Evolutionary conservation across 2,888 invertebrate genomes (phyloP), one percentile per base, ranked within the genome.

Genomic region (Oscheius onirici): DNA sequence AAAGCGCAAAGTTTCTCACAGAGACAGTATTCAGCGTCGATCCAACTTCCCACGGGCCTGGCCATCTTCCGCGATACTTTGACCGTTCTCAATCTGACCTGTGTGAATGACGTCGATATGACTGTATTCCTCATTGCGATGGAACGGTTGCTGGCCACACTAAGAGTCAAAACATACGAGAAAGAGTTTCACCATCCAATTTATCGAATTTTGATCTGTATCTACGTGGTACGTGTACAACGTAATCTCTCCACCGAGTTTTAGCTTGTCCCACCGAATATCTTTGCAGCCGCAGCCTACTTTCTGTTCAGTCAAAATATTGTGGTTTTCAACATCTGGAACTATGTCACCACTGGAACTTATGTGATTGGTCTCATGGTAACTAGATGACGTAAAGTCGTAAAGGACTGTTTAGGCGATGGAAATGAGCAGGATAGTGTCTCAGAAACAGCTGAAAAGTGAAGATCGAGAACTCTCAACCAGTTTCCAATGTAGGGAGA

Each of bases 401-500:
- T 55, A 5, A 28, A 26, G 17, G n/a, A 10, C 22, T 24, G 10
- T 60, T 20, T 41, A 63, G 63, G 63, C 63, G 26, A 63, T 63
- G 63, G 63, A 63, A 24, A 22, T 24, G 34, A 63, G 63, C 34
- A 44, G 46, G 26, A 2, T 24, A n/a, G 46, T 63, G 2, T 63
- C 63, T 1, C 22, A 49, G 10, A 24, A 26, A 49, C 63, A 63
- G 28, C 46, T 63, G 8, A 49, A 34, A n/a, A 63, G 49, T n/a
- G 10, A 26, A 8, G 63, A 63, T 6, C 46, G 63, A 2, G 49
- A 63, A 20, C 63, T 63, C 8, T 63, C 63, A n/a, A 63, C 63
- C 6, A 63, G 63, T 49, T 63, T 63, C 34, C 63, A 63, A 28
- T 63, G 63, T 17, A 63, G 49, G 17, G 63, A 63, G 34, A 63